Conservation (phyloP, 37 sponge, comb jelly and placozoan genomes). For the Diacarnus erythraeanus region DNA sequence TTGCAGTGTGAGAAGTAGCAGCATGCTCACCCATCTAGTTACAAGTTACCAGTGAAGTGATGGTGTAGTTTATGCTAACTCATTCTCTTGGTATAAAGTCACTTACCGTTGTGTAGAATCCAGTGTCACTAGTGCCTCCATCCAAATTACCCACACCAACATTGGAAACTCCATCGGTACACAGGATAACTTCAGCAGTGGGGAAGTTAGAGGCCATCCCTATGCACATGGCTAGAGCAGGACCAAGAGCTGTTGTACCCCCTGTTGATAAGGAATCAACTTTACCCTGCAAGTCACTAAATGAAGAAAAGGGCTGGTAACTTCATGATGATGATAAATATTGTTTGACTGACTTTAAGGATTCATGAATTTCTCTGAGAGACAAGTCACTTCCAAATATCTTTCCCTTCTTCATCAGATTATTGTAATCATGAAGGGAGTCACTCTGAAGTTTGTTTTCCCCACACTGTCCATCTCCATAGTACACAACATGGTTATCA, state of each 20-base stretch:
- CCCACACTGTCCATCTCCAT: slow-evolving; percentile 66
- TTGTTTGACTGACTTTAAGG: slow-evolving; percentile 5
- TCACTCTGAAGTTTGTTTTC: slow-evolving; percentile 42
- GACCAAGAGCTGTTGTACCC: slow-evolving; percentile 92
- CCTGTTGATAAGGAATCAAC: slow-evolving; percentile 56
- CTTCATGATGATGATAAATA: not conserved
- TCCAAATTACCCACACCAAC: slow-evolving; percentile 81
- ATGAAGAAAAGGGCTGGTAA: not conserved
- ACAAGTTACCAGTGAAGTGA: not conserved
- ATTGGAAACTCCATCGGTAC: slow-evolving; percentile 93
- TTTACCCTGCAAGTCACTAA: slow-evolving; percentile 56
- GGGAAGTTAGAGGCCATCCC: slow-evolving; percentile 77
- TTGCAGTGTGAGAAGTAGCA: slow-evolving; percentile 50
- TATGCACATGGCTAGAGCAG: slow-evolving; percentile 77
- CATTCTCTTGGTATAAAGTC: not conserved
- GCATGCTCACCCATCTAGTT: slow-evolving; percentile 87
- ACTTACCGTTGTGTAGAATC: slow-evolving; percentile 78
- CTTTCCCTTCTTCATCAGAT: slow-evolving; percentile 71
- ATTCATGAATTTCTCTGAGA: slow-evolving; percentile 39
- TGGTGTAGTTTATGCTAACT: not conserved
- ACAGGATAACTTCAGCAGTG: slow-evolving; percentile 86
- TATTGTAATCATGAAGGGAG: slow-evolving; percentile 54
- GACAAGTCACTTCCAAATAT: slow-evolving; percentile 66
- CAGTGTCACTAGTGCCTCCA: slow-evolving; percentile 10
- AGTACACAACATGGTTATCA: slow-evolving; percentile 67